phyloP scores from a whole-genome alignment of 2,888 invertebrate genomes.

The Sesia bembeciformis region DNA sequence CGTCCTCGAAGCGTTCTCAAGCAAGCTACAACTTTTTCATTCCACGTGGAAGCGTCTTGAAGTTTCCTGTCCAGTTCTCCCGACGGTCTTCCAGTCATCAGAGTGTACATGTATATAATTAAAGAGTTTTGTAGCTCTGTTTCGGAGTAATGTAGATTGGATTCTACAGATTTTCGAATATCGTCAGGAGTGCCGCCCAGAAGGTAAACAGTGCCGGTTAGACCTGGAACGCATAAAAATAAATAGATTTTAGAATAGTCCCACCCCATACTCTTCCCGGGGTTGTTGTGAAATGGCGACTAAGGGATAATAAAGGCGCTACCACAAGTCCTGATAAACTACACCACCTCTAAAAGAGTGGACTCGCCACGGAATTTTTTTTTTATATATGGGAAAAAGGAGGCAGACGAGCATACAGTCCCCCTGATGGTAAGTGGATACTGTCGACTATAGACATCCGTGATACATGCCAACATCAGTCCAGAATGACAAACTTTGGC shows the following conservation, averaged over 20 bases:
- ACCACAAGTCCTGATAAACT: no score
- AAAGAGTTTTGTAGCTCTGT: constrained; percentile 31
- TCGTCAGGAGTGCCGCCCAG: constrained; percentile 37
- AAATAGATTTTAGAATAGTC: background rate
- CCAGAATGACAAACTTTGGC: no score
- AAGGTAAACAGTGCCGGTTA: constrained; percentile 35
- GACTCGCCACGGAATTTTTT: background rate
- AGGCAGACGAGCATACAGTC: no score
- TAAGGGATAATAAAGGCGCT: no score
- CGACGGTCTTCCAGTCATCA: constrained; percentile 20
- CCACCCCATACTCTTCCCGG: no score
- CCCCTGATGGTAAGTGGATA: no score
- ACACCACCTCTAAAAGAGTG: background rate
- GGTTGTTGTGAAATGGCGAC: no score
- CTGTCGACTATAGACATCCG: no score
- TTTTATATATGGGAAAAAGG: background rate
- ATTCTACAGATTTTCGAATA: constrained; percentile 19
- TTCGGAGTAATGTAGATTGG: constrained; percentile 20
- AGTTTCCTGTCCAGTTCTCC: constrained; percentile 6
- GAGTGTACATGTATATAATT: constrained; percentile 28
- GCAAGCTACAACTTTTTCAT: constrained; percentile 19
- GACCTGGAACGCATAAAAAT: constrained; percentile 19
- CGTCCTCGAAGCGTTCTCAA: constrained; percentile 18
- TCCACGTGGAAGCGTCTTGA: constrained; percentile 14
- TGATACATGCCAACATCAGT: no score